Conservation (phyloP, 2,797 vertebrate genomes). For the Chaunax sp. region DNA sequence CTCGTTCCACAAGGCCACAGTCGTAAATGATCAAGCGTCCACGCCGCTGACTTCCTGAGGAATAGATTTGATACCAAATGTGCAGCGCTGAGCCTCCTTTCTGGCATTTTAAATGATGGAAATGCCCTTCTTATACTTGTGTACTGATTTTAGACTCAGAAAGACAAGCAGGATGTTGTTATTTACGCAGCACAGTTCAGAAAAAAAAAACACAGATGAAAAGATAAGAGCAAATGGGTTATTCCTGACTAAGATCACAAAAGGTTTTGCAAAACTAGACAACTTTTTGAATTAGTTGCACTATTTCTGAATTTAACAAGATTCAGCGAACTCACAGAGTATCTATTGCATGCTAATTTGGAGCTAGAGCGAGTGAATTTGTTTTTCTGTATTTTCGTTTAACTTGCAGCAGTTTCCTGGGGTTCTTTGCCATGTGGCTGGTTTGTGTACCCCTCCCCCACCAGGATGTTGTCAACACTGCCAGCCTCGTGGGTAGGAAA, state of each 20-base stretch:
- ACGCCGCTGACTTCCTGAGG: constrained; percentile 14
- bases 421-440: constrained; percentile 53
- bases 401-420: constrained; percentile 26
- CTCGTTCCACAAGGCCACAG: constrained; percentile 54
- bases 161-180: constrained; percentile 27
- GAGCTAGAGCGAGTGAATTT: constrained; percentile 3
- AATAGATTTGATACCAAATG: constrained; percentile 44
- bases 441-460: constrained; percentile 67
- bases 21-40: constrained; percentile 52
- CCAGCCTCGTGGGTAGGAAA: constrained; percentile 40
- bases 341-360: constrained; percentile 15
- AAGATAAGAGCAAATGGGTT: constrained; percentile 37
- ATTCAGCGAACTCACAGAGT: not conserved
- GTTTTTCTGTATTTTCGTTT: constrained; percentile 15
- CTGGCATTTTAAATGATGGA: constrained; percentile 16
- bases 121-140: constrained; percentile 9
- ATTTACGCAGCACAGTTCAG: constrained; percentile 44
- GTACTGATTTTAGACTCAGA: constrained; percentile 5
- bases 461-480: constrained; percentile 66
- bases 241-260: constrained; percentile 26
- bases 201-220: constrained; percentile 39
- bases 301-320: constrained; percentile 23
- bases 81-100: not conserved
- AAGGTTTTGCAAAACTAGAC: constrained; percentile 12
- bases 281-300: constrained; percentile 1